A percentile compares a stretch with the other conserved stretches of the same genome.
phyloP scores from a whole-genome alignment of 1,140 invertebrate species.

The Magallana angulata region DNA sequence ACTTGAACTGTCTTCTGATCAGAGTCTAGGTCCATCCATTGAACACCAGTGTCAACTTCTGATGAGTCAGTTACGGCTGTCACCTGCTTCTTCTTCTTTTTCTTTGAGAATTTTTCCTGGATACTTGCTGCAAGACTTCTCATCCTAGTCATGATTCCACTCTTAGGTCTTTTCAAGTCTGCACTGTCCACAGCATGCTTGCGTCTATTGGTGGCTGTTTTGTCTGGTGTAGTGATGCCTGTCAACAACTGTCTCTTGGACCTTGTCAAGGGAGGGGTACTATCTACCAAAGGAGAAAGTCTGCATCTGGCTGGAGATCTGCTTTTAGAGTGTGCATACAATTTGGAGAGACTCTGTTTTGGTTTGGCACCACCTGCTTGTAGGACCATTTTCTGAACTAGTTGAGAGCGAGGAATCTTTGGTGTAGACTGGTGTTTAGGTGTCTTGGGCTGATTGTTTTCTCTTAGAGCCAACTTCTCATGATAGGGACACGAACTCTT shows the following conservation, averaged over 20 bases:
- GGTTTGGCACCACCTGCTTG: background rate
- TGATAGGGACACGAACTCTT: background rate
- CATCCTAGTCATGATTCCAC: background rate
- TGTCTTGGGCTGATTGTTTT: background rate
- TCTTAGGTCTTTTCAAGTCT: background rate
- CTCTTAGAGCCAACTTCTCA: background rate
- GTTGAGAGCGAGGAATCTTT: conserved; percentile 6
- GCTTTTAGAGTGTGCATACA: background rate
- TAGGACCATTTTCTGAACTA: background rate
- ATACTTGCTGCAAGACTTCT: background rate
- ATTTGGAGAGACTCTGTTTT: conserved; percentile 6
- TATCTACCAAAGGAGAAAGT: background rate
- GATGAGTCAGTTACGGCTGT: background rate
- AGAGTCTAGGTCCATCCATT: background rate
- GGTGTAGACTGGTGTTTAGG: background rate
- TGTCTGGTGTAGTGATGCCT: background rate
- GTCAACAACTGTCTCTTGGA: background rate
- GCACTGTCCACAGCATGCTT: background rate
- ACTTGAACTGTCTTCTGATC: background rate
- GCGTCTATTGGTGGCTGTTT: background rate
- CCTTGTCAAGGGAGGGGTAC: background rate
- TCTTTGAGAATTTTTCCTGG: conserved; percentile 11
- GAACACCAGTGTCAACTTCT: background rate
- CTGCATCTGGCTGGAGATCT: background rate
- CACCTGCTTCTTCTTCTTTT: background rate